Percentiles rank a stretch among this genome's conserved stretches.
These are phyloP conservation scores for Borostomias antarcticus DNA, from an alignment of 2,797 vertebrate species.

Conservation along the genomic window DNA sequence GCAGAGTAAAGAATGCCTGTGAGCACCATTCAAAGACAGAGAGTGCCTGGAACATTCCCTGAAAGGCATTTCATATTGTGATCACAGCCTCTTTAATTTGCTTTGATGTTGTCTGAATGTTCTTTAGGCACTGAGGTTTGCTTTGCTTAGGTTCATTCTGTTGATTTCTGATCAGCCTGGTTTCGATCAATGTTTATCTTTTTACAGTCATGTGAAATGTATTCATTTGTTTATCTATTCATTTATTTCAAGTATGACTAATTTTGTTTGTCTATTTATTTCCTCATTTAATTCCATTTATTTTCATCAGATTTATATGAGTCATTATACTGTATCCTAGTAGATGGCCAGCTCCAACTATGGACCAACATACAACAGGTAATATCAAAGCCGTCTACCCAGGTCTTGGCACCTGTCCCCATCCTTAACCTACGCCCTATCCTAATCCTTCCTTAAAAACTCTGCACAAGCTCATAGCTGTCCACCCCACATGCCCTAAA, in stretches of 20 bases:
- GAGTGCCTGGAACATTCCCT: too few relatives aligned
- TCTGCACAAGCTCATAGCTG: background rate
- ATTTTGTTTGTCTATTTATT: conserved; percentile 69
- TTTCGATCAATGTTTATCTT: conserved; percentile 34
- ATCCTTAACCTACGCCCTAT: conserved; percentile 34
- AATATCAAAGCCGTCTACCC: conserved; percentile 47
- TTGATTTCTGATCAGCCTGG: conserved; percentile 35
- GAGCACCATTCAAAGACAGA: too few relatives aligned
- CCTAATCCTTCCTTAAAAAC: conserved; percentile 15
- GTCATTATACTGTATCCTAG: conserved; percentile 74
- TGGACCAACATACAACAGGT: conserved; percentile 71
- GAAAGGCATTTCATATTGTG: background rate
- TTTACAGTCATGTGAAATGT: conserved; percentile 38
- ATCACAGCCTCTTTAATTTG: conserved; percentile 43
- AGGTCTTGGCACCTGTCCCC: conserved; percentile 33
- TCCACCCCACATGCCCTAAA: background rate
- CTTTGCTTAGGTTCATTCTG: conserved; percentile 44
- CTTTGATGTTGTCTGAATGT: conserved; percentile 41
- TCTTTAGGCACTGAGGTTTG: conserved; percentile 51
- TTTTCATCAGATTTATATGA: conserved; percentile 81
- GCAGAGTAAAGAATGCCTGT: background rate
- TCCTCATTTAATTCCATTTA: conserved; percentile 75
- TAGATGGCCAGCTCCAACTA: conserved; percentile 68
- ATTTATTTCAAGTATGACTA: conserved; percentile 55
- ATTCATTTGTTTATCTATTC: conserved; percentile 61